phyloP scores from a whole-genome alignment of 2,888 invertebrate species.

The Drosophila mettleri region DNA sequence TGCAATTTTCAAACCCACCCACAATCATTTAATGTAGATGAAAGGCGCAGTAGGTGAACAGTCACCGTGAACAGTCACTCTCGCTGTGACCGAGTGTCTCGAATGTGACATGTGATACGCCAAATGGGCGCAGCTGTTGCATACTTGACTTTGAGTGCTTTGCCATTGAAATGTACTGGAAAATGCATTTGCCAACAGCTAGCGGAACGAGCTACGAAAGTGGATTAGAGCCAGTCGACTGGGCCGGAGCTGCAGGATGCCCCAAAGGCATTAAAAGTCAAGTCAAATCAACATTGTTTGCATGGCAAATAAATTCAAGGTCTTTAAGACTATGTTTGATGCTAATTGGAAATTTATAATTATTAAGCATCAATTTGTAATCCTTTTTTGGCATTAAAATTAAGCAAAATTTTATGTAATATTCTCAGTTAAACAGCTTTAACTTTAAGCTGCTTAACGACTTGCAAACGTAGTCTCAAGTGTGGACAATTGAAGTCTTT shows the following conservation, averaged over 20 bases:
- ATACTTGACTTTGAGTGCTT: slow-evolving; percentile 20
- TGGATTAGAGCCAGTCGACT: neutral
- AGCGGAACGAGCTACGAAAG: neutral
- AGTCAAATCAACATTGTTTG: neutral
- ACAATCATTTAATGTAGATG: slow-evolving; percentile 45
- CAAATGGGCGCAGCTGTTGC: slow-evolving; percentile 29
- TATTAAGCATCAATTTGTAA: no score
- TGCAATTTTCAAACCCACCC: slow-evolving; percentile 57
- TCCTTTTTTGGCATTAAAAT: neutral
- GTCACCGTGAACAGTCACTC: slow-evolving; percentile 48
- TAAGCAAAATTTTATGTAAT: no score
- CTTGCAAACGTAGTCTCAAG: neutral
- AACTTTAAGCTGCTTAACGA: neutral
- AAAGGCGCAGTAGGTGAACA: slow-evolving; percentile 51
- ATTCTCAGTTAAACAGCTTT: neutral
- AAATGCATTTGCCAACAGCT: slow-evolving; percentile 24
- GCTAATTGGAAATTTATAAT: neutral
- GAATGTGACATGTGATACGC: slow-evolving; percentile 20
- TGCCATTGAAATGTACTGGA: slow-evolving; percentile 7
- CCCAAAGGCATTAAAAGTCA: neutral
- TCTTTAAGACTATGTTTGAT: neutral
- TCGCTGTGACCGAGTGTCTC: slow-evolving; percentile 4
- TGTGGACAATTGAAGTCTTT: neutral
- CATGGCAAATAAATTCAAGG: neutral
- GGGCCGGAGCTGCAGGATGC: neutral